Evolutionary conservation across 1,140 invertebrate genomes (phyloP).

Genomic region (Calliphora vicina): DNA sequence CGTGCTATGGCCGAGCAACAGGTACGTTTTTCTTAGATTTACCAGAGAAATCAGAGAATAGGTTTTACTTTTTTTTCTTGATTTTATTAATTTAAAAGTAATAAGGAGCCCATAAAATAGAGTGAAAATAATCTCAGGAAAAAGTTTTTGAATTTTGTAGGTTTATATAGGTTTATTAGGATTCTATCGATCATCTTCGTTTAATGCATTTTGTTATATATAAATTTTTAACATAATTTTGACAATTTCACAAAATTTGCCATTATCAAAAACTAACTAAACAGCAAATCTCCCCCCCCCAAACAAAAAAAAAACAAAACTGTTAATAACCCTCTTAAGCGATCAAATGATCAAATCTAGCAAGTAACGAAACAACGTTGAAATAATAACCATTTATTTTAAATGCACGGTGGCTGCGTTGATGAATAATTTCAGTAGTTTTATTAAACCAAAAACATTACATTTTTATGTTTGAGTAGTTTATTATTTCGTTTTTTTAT

Average conservation of each 20-base stretch:
- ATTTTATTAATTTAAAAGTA: neutral
- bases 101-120: neutral
- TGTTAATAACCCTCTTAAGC: neutral
- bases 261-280: neutral
- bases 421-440: neutral
- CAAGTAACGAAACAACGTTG: too few species aligned
- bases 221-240: neutral
- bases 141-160: neutral
- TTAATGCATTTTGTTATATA: neutral
- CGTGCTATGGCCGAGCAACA: constrained; percentile 86
- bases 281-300: too few species aligned
- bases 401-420: constrained; percentile 24
- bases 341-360: neutral
- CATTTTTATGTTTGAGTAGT: neutral
- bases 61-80: constrained; percentile 24
- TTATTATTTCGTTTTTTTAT: neutral
- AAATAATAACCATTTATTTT: too few species aligned
- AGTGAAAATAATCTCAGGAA: neutral
- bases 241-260: neutral
- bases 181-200: neutral
- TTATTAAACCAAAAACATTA: neutral
- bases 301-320: too few species aligned
- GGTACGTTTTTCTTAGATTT: too few species aligned
- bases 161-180: neutral
- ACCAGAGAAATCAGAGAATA: too few species aligned